Percentiles rank a stretch among this genome's conserved stretches.
Conservation (phyloP, 2,888 invertebrate genomes). For the Petrophora chlorosata region DNA sequence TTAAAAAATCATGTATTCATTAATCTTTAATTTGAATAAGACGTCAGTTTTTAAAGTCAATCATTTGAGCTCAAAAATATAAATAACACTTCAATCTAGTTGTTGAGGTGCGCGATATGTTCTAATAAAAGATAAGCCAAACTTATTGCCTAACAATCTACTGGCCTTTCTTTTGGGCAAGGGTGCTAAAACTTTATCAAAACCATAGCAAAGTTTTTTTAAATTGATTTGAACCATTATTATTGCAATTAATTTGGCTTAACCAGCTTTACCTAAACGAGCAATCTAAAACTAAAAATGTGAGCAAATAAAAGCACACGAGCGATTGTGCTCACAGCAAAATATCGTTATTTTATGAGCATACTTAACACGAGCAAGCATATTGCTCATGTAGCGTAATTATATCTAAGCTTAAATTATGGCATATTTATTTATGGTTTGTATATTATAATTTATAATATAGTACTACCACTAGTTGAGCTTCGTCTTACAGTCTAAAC, state of each 20-base stretch:
- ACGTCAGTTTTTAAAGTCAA: too few species aligned
- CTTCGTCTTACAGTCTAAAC: conserved; percentile 51
- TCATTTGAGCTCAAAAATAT: too few species aligned
- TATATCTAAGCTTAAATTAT: conserved; percentile 52
- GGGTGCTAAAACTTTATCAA: conserved; percentile 4
- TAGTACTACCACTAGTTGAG: conserved; percentile 52
- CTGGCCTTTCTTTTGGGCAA: conserved; percentile 43
- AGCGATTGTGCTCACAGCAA: conserved; percentile 22
- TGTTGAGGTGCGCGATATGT: not conserved
- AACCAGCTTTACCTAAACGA: not conserved
- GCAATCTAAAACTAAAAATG: conserved; percentile 10
- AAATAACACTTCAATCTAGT: conserved; percentile 7
- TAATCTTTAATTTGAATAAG: too few species aligned
- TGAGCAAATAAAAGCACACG: conserved; percentile 34
- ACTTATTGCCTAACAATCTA: conserved; percentile 31
- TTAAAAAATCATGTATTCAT: too few species aligned
- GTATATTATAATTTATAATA: conserved; percentile 21
- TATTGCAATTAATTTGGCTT: conserved; percentile 17
- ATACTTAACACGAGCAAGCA: conserved; percentile 2
- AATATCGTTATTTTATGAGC: conserved; percentile 3
- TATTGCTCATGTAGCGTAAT: conserved; percentile 26
- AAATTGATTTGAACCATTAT: not conserved
- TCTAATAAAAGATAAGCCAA: conserved; percentile 34
- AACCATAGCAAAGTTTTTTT: not conserved
- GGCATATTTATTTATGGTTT: conserved; percentile 50